Evolutionary conservation across 2,113 vertebrate genomes (phyloP), one percentile per base, ranked within the genome.

Genomic region (Nothocercus julius): DNA sequence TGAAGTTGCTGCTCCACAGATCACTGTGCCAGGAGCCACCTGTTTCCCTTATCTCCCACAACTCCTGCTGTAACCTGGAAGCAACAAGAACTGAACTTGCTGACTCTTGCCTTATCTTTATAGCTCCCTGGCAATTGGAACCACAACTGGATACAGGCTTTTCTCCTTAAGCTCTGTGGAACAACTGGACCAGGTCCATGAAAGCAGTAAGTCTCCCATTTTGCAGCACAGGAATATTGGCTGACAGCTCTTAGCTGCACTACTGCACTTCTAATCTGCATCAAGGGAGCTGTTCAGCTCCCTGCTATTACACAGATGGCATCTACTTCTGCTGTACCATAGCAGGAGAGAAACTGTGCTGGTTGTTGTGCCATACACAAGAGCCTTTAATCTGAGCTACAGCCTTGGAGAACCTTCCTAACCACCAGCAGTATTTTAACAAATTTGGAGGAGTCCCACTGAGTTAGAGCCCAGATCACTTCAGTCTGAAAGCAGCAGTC

Each of bases 141-240:
- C 98, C 73, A 98, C 98, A 96, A 97, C 97, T 8, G 99, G 99
- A 56, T 99, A 99, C 97, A 98, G 97, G 94, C 98, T 99, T 84
- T 99, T 99, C 95, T 99, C 99, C 93, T 95, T 99, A 96, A 99
- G 98, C 94, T 98, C 97, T 34, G 99, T 99, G 97, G 99, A 99
- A 22, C 98, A 98, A 27, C 98, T 99, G 97, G 99, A 99, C 96
- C 99, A 99, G 90, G 98, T 99, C 97, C 98, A 99, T 7, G 98
- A 99, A 97, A 99, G 99, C 96, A 98, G 99, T 99, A 95, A 99
- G 99, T 98, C 34, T 76, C 58, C 53, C 82, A 47, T 82, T 87
- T 72, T 14, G 2, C 54, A 58, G 28, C 5, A 9, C 49, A n/a
- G 67, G 40, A 78, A 25, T 36, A 66, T 12, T 28, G 36, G 42